Percentiles rank a stretch among this genome's conserved stretches.
Evolutionary conservation across 2,797 vertebrate genomes (phyloP).

Genomic region (Sternarchorhynchus goeldii): DNA sequence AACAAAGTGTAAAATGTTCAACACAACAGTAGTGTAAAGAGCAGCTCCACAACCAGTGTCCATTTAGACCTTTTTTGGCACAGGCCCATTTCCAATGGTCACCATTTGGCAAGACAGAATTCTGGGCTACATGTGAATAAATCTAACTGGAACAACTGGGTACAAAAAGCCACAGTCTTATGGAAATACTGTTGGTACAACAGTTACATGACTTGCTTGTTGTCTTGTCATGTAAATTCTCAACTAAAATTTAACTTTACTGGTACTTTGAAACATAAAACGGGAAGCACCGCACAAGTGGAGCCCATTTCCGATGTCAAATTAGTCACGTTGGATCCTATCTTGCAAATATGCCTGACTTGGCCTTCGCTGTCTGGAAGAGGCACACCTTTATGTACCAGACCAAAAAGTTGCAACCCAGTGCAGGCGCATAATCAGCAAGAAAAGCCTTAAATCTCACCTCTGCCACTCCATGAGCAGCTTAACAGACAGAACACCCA

Average conservation of each 20-base stretch:
- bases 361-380: neutral
- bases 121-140: neutral
- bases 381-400: neutral
- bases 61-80: slow-evolving; percentile 49
- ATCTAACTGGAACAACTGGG: neutral
- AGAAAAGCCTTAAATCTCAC: slow-evolving; percentile 25
- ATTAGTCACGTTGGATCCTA: neutral
- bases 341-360: neutral
- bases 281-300: neutral
- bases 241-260: neutral
- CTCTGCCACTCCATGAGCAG: slow-evolving; percentile 23
- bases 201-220: neutral
- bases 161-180: slow-evolving; percentile 41
- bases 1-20: slow-evolving; percentile 6
- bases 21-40: slow-evolving; percentile 9
- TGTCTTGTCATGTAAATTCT: neutral
- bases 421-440: neutral
- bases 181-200: slow-evolving; percentile 13
- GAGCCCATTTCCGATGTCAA: slow-evolving; percentile 1
- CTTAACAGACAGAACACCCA: slow-evolving; percentile 44
- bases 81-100: slow-evolving; percentile 40
- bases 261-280: neutral
- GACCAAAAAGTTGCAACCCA: slow-evolving; percentile 9
- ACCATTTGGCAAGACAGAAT: slow-evolving; percentile 51
- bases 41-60: slow-evolving; percentile 37